Evolutionary conservation across 2,888 invertebrate genomes (phyloP), one percentile per base, ranked within the genome.

Genomic region (Plagodis dolabraria): DNA sequence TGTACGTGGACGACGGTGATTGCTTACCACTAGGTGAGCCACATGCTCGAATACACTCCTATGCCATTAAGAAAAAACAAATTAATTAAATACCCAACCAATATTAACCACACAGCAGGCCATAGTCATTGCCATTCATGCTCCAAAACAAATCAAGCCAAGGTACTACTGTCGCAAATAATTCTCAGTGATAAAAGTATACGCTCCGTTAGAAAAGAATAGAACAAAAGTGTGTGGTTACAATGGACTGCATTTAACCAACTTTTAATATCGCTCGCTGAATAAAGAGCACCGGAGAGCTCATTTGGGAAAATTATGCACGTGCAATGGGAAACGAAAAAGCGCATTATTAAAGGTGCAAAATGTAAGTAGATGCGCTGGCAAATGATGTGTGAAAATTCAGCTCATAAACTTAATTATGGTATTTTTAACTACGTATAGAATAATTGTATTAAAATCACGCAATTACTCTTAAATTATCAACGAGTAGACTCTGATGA

Each of bases 261-360:
- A 85, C 79, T 87, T 86, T 86, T 85, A 85, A 87, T 86, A 82
- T 80, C 75, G 78, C 70, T 76, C 75, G 77, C 65, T 79, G 82
- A 82, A 85, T 85, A 85, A 79, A 75, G 78, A 71, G 66, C 65
- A 63, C 72, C 67, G 65, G 75, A 70, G 78, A 77, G 82, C 85
- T 86, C 86, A 86, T 86, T 86, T 86, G 80, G 82, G 75, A 77
- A 83, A 85, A 86, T 83, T 86, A 86, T 82, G 79, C 80, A 75
- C 76, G 77, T 80, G 80, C 79, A 77, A 69, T 72, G 71, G 68
- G 74, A 68, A 65, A 73, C 74, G 64, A 72, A 76, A 79, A 82
- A 64, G 56, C 54, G 51, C 47, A 47, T 11, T 44, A 9, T 12
- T 40, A 52, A 10, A 34, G 45, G 10, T 12, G 33, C 22, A 52